phyloP scores from a whole-genome alignment of 2,888 invertebrate species.

The Hybos culiciformis region DNA sequence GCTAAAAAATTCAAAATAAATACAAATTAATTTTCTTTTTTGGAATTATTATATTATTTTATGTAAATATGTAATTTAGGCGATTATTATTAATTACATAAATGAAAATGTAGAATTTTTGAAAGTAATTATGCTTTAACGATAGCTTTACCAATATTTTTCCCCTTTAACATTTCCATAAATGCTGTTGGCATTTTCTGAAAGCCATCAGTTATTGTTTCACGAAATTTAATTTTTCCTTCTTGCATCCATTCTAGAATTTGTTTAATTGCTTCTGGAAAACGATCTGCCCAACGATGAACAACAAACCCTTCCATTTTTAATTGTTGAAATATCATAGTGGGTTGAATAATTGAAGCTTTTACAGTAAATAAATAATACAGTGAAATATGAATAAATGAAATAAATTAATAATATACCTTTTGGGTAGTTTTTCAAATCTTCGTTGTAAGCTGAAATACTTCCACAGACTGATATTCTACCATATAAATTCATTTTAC shows the following conservation, averaged over 20 bases:
- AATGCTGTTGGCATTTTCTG: conserved; percentile 60
- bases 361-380: neutral
- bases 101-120: neutral
- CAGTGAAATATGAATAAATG: neutral
- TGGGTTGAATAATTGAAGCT: conserved; percentile 37
- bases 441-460: conserved; percentile 48
- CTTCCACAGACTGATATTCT: conserved; percentile 51
- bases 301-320: conserved; percentile 42
- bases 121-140: conserved; percentile 37
- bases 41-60: no score
- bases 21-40: no score
- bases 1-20: no score
- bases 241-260: conserved; percentile 50
- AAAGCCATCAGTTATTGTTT: conserved; percentile 57
- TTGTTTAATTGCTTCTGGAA: conserved; percentile 47
- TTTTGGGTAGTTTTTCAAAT: conserved; percentile 15
- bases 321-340: conserved; percentile 43
- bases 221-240: conserved; percentile 55
- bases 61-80: no score
- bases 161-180: conserved; percentile 46
- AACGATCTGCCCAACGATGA: conserved; percentile 43
- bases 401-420: conserved; percentile 1
- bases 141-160: conserved; percentile 57
- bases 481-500: conserved; percentile 48
- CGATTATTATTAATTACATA: no score